Base-by-base conservation (phyloP, 1,140 invertebrate genomes). In the Neomicropteryx cornuta region DNA sequence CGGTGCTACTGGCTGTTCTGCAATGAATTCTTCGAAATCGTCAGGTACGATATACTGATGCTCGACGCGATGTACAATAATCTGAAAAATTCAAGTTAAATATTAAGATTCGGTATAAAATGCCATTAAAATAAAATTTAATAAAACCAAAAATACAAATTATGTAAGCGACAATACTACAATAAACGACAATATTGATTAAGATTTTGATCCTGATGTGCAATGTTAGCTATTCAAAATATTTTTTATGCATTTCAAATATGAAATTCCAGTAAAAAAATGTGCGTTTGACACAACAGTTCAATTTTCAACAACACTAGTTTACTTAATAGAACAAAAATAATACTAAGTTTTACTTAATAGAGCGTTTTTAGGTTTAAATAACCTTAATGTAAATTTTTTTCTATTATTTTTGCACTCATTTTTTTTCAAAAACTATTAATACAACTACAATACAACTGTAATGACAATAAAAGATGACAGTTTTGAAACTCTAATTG, bases 41-140 rank as follows among this genome's bases (percentile, higher is more conserved):
- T 64, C 62, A 42, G 75, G 72, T 45, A 75, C 66, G 30, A 70
- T 66, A 53, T 77, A 77, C 52, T 74, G 72, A 43, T 75, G 71
- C 51, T 77, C 73, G 43, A 69, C 69, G 41, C 71, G 66, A 56
- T 75, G 74, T 50, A 72, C 72, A 44, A 73, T 70, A 51, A 75
- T 69, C 77, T 79, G 57, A 50, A 61, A 55, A 47, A 38, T 34
- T 39, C 24, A 31, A 16, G 33, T 23, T 37, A 44, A 30, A n/a
- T n/a, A n/a, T n/a, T n/a, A n/a, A n/a, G n/a, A n/a, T n/a, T n/a
- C n/a, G n/a, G n/a, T 23, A 21, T 6, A 33, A 33, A 27, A 23
- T 30, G 6, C 23, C 17, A 40, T 31, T 46, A 38, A 35, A 43
- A 22, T 31, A 34, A 18, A 27, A 37, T 5, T 41, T 33, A 16